These are phyloP conservation scores for Synergus gifuensis DNA, from an alignment of 2,888 invertebrate genomes.

Conservation along the genomic window DNA sequence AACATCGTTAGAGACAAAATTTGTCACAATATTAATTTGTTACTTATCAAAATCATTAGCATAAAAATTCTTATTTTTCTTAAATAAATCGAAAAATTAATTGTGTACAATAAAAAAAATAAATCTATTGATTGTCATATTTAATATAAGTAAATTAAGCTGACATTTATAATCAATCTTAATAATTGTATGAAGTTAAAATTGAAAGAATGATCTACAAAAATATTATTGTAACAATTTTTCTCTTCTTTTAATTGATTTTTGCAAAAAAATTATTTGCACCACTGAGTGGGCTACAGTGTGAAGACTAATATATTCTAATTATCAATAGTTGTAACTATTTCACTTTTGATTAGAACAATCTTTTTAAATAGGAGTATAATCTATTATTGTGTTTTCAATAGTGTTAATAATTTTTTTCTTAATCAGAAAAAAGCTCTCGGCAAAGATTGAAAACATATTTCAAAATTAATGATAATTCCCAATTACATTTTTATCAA, in stretches of 20 bases:
- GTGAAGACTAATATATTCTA: too few relatives aligned
- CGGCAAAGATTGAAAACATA: too few relatives aligned
- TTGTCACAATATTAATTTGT: background rate
- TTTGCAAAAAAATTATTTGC: background rate
- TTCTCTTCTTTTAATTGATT: background rate
- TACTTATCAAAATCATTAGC: background rate
- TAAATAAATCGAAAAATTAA: background rate
- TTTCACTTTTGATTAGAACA: too few relatives aligned
- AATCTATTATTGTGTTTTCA: background rate
- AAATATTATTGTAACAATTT: background rate
- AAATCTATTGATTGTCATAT: slow-evolving; percentile 17
- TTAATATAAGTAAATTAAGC: background rate
- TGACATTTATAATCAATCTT: background rate
- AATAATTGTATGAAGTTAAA: background rate
- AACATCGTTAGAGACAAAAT: background rate
- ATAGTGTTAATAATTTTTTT: background rate
- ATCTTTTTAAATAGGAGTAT: background rate
- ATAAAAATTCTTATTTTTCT: background rate
- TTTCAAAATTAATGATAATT: background rate
- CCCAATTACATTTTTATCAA: background rate
- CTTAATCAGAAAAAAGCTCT: too few relatives aligned
- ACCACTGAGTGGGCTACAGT: too few relatives aligned
- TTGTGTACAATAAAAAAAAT: background rate
- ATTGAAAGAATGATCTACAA: background rate
- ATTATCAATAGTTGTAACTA: too few relatives aligned